These are phyloP conservation scores for Sinodicranocentrus sp. DNA, from an alignment of 2,888 invertebrate genomes.

Conservation along the genomic window DNA sequence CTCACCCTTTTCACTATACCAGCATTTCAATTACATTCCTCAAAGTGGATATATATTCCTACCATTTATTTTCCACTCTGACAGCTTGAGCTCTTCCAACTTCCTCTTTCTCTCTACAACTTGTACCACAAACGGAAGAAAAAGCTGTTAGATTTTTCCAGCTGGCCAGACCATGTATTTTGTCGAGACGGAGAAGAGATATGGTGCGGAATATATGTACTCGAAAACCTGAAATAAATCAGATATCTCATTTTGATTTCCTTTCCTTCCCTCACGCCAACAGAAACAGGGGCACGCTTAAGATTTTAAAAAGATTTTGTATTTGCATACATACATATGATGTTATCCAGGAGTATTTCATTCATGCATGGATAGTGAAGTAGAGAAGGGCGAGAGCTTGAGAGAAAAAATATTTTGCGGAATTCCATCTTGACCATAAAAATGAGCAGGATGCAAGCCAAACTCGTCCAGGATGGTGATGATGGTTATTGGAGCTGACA, in stretches of 20 bases:
- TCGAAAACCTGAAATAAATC: conserved; percentile 63
- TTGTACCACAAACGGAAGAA: conserved; percentile 32
- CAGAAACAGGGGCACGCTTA: conserved; percentile 9
- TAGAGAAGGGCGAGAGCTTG: not conserved
- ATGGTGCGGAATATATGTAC: conserved; percentile 21
- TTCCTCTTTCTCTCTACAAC: conserved; percentile 48
- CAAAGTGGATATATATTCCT: not conserved
- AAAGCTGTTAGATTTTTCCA: conserved; percentile 28
- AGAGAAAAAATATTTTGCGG: conserved; percentile 10
- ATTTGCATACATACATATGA: conserved; percentile 17
- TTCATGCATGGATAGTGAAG: too few species aligned
- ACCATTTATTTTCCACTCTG: conserved; percentile 53
- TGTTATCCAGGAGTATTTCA: conserved; percentile 6
- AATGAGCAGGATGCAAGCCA: not conserved
- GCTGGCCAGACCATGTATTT: conserved; percentile 30
- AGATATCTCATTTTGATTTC: conserved; percentile 58
- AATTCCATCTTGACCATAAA: conserved; percentile 15
- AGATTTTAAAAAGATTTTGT: not conserved
- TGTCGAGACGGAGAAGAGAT: conserved; percentile 7
- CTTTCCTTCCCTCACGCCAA: conserved; percentile 23
- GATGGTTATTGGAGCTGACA: not conserved
- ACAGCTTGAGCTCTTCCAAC: conserved; percentile 59
- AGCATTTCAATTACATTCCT: not conserved
- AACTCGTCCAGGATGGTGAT: not conserved
- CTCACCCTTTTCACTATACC: not conserved